Conservation (phyloP, 2,888 invertebrate species). For the Tetanocera ferruginea region DNA sequence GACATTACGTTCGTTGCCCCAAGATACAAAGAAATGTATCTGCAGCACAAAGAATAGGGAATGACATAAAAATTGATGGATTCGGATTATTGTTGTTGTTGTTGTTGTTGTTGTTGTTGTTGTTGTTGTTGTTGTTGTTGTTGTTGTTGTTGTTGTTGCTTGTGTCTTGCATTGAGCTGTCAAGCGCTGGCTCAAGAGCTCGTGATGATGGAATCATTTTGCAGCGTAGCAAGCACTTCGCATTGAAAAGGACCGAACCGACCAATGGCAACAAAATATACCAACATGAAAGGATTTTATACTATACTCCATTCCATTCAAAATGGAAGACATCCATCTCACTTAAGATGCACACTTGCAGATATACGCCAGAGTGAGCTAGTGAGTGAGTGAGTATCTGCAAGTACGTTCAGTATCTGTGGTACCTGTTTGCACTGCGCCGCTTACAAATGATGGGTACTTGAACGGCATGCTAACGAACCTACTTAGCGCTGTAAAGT, state of each 20-base stretch:
- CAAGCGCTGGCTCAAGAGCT: constrained; percentile 48
- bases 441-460: neutral
- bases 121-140: constrained; percentile 39
- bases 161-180: constrained; percentile 61
- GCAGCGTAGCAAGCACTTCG: neutral
- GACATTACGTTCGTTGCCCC: neutral
- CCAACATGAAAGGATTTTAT: constrained; percentile 5
- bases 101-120: no score
- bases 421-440: constrained; percentile 10
- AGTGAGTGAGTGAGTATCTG: neutral
- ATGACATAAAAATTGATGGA: constrained; percentile 66
- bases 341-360: constrained; percentile 1
- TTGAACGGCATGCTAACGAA: constrained; percentile 54
- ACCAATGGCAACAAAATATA: constrained; percentile 22
- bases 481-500: constrained; percentile 51
- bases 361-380: neutral
- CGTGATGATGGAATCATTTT: constrained; percentile 48
- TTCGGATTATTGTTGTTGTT: constrained; percentile 51
- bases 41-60: constrained; percentile 50
- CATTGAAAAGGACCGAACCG: constrained; percentile 2
- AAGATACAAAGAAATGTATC: neutral
- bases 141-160: constrained; percentile 46
- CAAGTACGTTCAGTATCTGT: no score
- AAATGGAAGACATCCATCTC: constrained; percentile 33
- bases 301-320: constrained; percentile 1